Base-by-base conservation (phyloP, 2,113 vertebrate genomes). In the Rhodinocichla rosea region DNA sequence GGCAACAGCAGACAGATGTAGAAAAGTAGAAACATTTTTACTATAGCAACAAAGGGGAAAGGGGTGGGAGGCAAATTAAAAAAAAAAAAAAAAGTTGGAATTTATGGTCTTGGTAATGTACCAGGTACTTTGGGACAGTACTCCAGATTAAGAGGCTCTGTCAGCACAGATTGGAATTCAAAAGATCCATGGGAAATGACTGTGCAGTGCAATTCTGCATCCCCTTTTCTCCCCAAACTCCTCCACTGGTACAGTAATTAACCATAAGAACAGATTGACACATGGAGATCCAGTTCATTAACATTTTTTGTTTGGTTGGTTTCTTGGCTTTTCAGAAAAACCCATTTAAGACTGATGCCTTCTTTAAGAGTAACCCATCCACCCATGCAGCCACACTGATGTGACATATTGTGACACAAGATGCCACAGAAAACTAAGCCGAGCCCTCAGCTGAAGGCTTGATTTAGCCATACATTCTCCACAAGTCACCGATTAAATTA, bases 21-120 rank as follows among this genome's bases (percentile, higher is more conserved):
- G 90, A 97, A 95, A 94, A 96, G 91, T 96, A 97, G 95, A 97
- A 98, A 96, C 87, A 96, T 95, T 92, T 96, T 93, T 95, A 92
- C 83, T 97, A 76, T 96, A 94, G 90, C 53, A 97, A 93, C 87
- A 96, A 97, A 97, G 53, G 77, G 49, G 67, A 87, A 88, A 92
- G n/a, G 94, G 81, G 87, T 64, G 86, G 89, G 93, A 93, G 95
- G 94, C 86, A 94, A 94, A 92, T 20, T 40, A 60, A 68, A 32
- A 63, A 79, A 47, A 57, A 57, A 75, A 69, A 88, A 52, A 76
- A 33, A 21, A n/a, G 67, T 76, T 88, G 75, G 55, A 76, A 80
- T 95, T 89, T 81, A 45, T 6, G 6, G 45, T 28, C 40, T 84
- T 74, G 39, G 73, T 92, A 82, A 76, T 73, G 45, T 76, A 53